These are phyloP conservation scores for Neopipo cinnamomea DNA, from an alignment of 2,113 vertebrate species.

Conservation along the genomic window DNA sequence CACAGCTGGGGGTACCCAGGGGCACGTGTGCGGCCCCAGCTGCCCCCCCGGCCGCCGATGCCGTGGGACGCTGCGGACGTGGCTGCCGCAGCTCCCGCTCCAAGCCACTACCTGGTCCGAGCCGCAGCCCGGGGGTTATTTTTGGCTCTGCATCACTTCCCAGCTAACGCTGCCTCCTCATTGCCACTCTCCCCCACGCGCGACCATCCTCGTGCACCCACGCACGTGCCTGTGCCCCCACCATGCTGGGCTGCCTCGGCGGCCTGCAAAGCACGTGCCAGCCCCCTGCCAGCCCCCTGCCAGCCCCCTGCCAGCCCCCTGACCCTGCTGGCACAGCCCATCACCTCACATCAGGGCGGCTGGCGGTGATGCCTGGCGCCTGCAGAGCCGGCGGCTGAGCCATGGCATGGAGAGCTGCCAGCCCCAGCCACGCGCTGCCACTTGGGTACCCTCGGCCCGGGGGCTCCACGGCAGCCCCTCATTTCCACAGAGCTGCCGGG, in stretches of 20 bases:
- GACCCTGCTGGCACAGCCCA: neutral
- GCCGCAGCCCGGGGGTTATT: constrained; percentile 15
- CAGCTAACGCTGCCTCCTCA: neutral
- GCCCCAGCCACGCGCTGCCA: neutral
- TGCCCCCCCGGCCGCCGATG: neutral
- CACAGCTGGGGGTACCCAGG: accelerated
- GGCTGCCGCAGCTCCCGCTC: neutral
- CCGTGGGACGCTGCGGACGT: neutral
- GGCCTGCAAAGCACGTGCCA: neutral
- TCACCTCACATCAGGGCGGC: neutral
- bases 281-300: neutral
- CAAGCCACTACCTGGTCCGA: neutral
- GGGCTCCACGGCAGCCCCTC: neutral
- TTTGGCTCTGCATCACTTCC: constrained; percentile 54
- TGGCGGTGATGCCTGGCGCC: neutral
- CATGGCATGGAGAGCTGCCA: neutral
- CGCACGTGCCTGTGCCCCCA: accelerated
- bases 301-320: neutral
- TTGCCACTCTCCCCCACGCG: neutral
- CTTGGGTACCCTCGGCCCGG: accelerated
- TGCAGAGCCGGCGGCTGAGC: neutral
- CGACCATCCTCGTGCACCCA: neutral
- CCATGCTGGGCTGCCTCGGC: accelerated
- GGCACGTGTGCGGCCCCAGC: neutral
- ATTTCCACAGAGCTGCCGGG: accelerated